Percentiles rank a stretch among this genome's conserved stretches.
Evolutionary conservation across 2,888 invertebrate genomes (phyloP).

Genomic region (Idaea aversata): DNA sequence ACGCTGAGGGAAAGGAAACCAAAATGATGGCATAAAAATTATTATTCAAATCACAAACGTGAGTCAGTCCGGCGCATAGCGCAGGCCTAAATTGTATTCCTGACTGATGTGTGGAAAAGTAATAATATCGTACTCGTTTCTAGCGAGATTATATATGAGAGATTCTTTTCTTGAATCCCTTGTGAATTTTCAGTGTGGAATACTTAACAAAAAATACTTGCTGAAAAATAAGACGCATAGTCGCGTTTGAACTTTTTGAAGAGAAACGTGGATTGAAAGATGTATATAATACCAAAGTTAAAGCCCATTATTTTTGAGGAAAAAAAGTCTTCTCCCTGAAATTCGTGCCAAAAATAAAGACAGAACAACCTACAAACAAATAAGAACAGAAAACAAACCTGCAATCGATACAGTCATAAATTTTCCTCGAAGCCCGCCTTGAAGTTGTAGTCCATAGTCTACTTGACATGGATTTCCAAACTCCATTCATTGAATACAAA

Average conservation of each 20-base stretch:
- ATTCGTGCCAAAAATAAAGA: constrained; percentile 7
- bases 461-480: constrained; percentile 79
- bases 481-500: constrained; percentile 72
- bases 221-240: background rate
- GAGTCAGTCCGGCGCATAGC: constrained; percentile 61
- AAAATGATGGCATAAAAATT: constrained; percentile 74
- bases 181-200: constrained; percentile 4
- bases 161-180: constrained; percentile 11
- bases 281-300: background rate
- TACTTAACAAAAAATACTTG: constrained; percentile 1
- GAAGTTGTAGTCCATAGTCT: constrained; percentile 44
- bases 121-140: constrained; percentile 55
- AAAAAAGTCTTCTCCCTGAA: background rate
- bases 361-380: constrained; percentile 14
- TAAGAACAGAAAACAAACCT: constrained; percentile 31
- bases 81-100: constrained; percentile 73
- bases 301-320: background rate
- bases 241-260: background rate
- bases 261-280: background rate
- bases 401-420: constrained; percentile 55
- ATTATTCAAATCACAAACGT: constrained; percentile 77
- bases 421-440: constrained; percentile 68
- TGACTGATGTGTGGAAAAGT: constrained; percentile 68
- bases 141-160: constrained; percentile 29
- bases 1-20: constrained; percentile 71